These are phyloP conservation scores for Heliothis subflexa DNA, from an alignment of 1,140 invertebrate species.

Conservation along the genomic window DNA sequence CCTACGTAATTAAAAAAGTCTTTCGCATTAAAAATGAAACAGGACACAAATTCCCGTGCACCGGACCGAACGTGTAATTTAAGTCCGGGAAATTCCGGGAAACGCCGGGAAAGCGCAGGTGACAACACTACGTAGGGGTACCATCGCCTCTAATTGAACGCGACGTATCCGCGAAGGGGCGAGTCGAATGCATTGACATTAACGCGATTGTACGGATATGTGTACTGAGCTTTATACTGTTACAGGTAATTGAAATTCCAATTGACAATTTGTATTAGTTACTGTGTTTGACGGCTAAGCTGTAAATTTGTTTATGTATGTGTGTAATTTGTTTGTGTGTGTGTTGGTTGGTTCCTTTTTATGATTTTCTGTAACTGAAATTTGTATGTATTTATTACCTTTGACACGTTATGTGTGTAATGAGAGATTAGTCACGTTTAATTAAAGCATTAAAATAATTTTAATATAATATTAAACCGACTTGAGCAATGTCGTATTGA, in stretches of 20 bases:
- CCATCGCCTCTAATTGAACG: constrained; percentile 46
- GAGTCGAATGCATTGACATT: constrained; percentile 18
- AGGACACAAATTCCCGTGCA: constrained; percentile 12
- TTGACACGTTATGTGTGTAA: neutral
- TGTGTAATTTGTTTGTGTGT: too few relatives aligned
- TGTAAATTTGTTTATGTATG: too few relatives aligned
- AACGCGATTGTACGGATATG: constrained; percentile 7
- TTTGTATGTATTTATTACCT: neutral
- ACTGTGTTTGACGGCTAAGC: neutral
- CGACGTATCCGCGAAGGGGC: constrained; percentile 26
- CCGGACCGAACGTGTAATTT: constrained; percentile 27
- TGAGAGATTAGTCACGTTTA: too few relatives aligned
- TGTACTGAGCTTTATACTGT: neutral
- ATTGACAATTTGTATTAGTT: neutral
- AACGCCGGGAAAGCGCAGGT: constrained; percentile 31
- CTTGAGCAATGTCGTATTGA: too few relatives aligned
- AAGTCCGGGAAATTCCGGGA: constrained; percentile 7
- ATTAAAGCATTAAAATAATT: too few relatives aligned
- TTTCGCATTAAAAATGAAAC: constrained; percentile 20
- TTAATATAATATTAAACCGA: too few relatives aligned
- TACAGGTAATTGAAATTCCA: constrained; percentile 1
- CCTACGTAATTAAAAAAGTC: constrained; percentile 11
- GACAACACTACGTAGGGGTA: constrained; percentile 20
- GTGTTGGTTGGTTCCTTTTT: neutral
- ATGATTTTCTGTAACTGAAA: neutral